Percentiles rank a stretch among this genome's conserved stretches.
phyloP scores from a whole-genome alignment of 2,797 vertebrate genomes.

The Oryzias sinensis region DNA sequence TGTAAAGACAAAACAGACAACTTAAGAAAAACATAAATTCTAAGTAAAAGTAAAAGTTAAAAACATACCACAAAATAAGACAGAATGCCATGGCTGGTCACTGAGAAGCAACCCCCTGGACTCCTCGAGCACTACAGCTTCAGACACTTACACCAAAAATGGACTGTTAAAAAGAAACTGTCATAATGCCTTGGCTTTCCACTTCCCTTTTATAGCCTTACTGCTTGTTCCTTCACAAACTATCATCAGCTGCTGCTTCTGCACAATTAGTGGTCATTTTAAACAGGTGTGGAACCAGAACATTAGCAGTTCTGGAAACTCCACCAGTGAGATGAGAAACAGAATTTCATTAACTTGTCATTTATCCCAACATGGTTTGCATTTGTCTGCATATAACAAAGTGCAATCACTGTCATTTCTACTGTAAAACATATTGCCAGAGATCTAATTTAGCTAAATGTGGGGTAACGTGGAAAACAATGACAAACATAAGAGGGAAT shows the following conservation, averaged over 20 bases:
- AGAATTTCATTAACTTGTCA: too few species aligned
- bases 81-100: constrained; percentile 41
- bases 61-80: constrained; percentile 36
- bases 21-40: not conserved
- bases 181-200: not conserved
- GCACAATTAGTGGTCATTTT: constrained; percentile 25
- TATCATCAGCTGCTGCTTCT: constrained; percentile 37
- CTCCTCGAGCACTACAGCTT: constrained; percentile 12
- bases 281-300: constrained; percentile 38
- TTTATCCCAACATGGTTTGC: too few species aligned
- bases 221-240: constrained; percentile 2
- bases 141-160: not conserved
- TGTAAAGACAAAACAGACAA: constrained; percentile 7
- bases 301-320: too few species aligned
- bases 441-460: too few species aligned
- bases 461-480: too few species aligned
- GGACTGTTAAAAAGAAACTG: not conserved
- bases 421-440: too few species aligned
- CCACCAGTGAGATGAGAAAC: too few species aligned
- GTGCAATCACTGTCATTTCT: too few species aligned
- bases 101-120: constrained; percentile 3
- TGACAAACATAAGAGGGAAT: too few species aligned
- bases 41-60: not conserved
- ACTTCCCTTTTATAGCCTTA: constrained; percentile 5
- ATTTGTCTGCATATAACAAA: too few species aligned